Conservation (phyloP, 2,797 vertebrate genomes). For the Pogoniulus pusillus region DNA sequence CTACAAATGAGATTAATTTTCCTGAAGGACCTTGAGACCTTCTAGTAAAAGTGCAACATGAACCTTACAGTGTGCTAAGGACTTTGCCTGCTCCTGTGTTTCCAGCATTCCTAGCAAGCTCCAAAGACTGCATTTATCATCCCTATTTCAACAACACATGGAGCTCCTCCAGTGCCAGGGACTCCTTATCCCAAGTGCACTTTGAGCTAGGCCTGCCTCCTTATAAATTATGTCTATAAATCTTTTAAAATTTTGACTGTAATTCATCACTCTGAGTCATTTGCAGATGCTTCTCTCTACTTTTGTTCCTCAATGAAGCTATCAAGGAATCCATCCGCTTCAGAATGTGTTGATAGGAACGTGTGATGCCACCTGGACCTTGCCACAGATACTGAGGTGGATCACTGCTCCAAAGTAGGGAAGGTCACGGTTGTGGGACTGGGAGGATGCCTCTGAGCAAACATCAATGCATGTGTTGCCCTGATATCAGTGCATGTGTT, state of each 20-base stretch:
- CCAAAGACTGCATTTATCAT: not conserved
- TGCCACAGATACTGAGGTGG: rapidly evolving
- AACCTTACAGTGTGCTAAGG: not conserved
- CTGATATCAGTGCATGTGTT: not conserved
- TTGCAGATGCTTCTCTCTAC: not conserved
- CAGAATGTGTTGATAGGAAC: not conserved
- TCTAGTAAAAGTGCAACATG: not conserved
- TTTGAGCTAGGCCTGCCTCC: not conserved
- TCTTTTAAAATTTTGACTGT: not conserved
- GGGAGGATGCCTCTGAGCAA: not conserved
- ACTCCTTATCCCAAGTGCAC: not conserved
- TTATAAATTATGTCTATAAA: not conserved
- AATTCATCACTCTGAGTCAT: not conserved
- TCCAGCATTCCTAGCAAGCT: not conserved
- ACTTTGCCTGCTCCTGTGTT: not conserved
- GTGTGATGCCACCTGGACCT: rapidly evolving
- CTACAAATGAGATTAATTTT: not conserved
- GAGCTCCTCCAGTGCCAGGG: not conserved
- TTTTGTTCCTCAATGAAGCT: not conserved
- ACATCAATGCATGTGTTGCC: not conserved
- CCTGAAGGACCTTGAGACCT: not conserved
- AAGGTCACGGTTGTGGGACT: not conserved
- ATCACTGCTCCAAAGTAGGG: not conserved
- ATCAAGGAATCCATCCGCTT: not conserved
- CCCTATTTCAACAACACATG: rapidly evolving